phyloP scores from a whole-genome alignment of 2,888 invertebrate genomes.

The Dynastes hyllus region DNA sequence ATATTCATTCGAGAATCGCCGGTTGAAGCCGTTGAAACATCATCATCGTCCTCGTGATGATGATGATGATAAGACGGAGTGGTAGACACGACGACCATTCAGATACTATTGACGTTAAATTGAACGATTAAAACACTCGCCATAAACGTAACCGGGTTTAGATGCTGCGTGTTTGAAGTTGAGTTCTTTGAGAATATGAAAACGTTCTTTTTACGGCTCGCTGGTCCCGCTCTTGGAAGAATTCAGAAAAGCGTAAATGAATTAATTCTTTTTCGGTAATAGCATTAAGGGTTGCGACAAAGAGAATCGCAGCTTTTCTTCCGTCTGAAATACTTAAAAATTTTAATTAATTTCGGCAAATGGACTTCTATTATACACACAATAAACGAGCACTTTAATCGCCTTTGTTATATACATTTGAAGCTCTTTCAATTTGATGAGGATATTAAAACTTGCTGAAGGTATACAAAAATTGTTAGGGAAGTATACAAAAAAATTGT shows the following conservation, averaged over 20 bases:
- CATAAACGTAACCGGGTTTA: background rate
- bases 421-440: background rate
- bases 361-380: slow-evolving; percentile 12
- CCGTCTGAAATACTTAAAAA: slow-evolving; percentile 25
- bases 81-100: slow-evolving; percentile 38
- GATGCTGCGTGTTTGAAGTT: slow-evolving; percentile 7
- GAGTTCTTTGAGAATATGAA: slow-evolving; percentile 23
- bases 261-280: slow-evolving; percentile 41
- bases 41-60: slow-evolving; percentile 36
- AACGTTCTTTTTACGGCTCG: slow-evolving; percentile 19
- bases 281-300: slow-evolving; percentile 23
- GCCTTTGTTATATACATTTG: slow-evolving; percentile 24
- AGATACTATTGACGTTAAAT: slow-evolving; percentile 42
- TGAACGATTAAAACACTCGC: slow-evolving; percentile 45
- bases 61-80: slow-evolving; percentile 11
- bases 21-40: slow-evolving; percentile 37
- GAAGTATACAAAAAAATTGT: background rate
- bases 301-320: slow-evolving; percentile 30
- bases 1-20: slow-evolving; percentile 27
- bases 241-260: slow-evolving; percentile 41
- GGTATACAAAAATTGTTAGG: background rate
- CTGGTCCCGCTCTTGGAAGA: background rate
- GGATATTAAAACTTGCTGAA: background rate
- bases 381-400: slow-evolving; percentile 25
- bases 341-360: slow-evolving; percentile 34